phyloP scores from a whole-genome alignment of 2,113 vertebrate genomes.

The Coturnix japonica region DNA sequence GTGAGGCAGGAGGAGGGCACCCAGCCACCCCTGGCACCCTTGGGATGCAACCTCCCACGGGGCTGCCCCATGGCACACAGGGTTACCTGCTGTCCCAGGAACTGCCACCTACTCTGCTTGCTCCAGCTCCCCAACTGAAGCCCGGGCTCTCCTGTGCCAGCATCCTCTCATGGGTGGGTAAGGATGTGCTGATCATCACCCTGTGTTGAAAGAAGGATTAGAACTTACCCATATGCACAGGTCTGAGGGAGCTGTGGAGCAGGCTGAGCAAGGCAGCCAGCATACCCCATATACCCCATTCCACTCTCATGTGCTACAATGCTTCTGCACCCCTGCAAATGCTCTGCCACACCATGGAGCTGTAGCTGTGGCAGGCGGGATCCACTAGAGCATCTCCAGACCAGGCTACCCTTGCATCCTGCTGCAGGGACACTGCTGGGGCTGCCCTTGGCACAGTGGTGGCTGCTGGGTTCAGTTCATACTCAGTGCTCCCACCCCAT shows the following conservation, averaged over 20 bases:
- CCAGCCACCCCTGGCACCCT: not conserved
- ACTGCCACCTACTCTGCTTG: not conserved
- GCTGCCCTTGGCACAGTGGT: not conserved
- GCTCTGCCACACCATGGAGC: too few species aligned
- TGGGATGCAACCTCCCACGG: not conserved
- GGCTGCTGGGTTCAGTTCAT: not conserved
- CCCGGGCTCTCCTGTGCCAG: not conserved
- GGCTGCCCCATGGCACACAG: not conserved
- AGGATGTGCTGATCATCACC: not conserved
- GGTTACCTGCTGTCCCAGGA: not conserved
- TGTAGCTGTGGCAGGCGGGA: not conserved
- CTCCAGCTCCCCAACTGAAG: not conserved
- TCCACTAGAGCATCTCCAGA: not conserved
- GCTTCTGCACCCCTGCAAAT: not conserved
- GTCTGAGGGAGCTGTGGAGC: not conserved
- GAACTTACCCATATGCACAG: not conserved
- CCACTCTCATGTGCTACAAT: rapidly evolving
- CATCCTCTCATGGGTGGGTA: not conserved
- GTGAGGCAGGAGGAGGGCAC: not conserved
- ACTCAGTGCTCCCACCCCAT: not conserved
- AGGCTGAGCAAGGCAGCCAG: not conserved
- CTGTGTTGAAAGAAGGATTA: slow-evolving; percentile 2
- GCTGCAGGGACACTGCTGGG: not conserved
- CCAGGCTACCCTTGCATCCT: not conserved
- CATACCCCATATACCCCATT: not conserved